These are phyloP conservation scores for Probosciger aterrimus DNA, from an alignment of 2,113 vertebrate species.

Conservation along the genomic window DNA sequence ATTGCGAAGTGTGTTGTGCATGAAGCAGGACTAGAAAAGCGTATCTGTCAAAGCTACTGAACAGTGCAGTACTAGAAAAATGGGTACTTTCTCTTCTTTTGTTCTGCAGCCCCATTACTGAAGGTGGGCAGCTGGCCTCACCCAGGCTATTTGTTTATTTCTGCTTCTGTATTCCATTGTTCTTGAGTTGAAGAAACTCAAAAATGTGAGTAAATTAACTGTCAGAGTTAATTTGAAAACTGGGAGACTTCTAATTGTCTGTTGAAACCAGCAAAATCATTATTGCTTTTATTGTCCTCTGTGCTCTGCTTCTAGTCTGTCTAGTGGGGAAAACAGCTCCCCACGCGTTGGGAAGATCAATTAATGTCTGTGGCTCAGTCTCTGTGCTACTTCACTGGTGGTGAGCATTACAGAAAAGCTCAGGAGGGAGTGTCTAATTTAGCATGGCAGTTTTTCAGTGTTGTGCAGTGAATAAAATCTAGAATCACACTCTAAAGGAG, in stretches of 20 bases:
- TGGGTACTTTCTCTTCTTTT: not conserved
- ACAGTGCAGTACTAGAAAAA: not conserved
- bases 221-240: not conserved
- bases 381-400: not conserved
- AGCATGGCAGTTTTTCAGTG: not conserved
- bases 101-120: not conserved
- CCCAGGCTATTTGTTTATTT: fast-evolving
- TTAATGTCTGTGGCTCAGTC: not conserved
- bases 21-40: not conserved
- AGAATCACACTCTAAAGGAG: not conserved
- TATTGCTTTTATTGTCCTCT: not conserved
- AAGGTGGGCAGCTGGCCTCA: not conserved
- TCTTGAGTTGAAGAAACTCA: not conserved
- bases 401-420: not conserved
- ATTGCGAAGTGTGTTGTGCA: not conserved
- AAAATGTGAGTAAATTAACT: not conserved
- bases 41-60: not conserved
- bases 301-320: not conserved
- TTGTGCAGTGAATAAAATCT: not conserved
- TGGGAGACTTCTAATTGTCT: not conserved
- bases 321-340: not conserved
- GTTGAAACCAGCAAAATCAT: not conserved
- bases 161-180: not conserved
- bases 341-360: not conserved
- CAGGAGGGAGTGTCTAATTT: not conserved